Base-by-base conservation (phyloP, 2,113 vertebrate species). In the Ochotona princeps region DNA sequence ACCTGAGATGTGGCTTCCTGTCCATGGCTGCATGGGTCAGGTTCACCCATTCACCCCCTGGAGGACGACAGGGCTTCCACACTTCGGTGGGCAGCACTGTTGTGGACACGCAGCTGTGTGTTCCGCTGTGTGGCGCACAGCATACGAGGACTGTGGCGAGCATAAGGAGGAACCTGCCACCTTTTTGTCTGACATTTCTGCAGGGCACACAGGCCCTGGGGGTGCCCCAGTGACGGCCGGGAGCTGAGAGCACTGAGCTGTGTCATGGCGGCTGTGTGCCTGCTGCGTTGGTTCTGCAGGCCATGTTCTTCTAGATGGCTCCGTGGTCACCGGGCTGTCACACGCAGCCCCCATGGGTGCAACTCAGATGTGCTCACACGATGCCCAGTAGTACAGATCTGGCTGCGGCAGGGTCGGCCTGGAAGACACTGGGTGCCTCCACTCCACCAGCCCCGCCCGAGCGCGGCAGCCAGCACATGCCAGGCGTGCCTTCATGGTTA, bases 401-500 rank as follows among this genome's bases (percentile, higher is more conserved):
- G 1, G 80, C 61, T 70, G 80, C 69, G 13, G 0, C 2, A 47
- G 83, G 73, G 38, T 30, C 26, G 76, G 57, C 83, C 8, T 0
- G 60, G 73, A n/a, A 81, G 65, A 23, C 3, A 9, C 67, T 74
- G 0, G 2, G 28, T 57, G 17, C 44, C 21, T 35, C 54, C 13
- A 15, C 54, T 57, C 54, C 54, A 57, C 12, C 0, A 1, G 57
- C 66, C 14, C 80, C 35, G 12, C 75, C 51, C 63, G 0, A 12
- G 66, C 13, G 7, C 47, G 63, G 76, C 87, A 74, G 30, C 79
- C 3, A 1, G 81, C 73, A 61, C 85, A 74, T 90, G 88, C 85
- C 83, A 88, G 74, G 79, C 54, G 1, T 95, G 82, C 87, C 65
- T 93, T 65, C 57, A 2, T 1, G 28, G 74, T 92, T 95, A 92